Conservation (phyloP, 2,888 invertebrate species). For the Chorisops tibialis region DNA sequence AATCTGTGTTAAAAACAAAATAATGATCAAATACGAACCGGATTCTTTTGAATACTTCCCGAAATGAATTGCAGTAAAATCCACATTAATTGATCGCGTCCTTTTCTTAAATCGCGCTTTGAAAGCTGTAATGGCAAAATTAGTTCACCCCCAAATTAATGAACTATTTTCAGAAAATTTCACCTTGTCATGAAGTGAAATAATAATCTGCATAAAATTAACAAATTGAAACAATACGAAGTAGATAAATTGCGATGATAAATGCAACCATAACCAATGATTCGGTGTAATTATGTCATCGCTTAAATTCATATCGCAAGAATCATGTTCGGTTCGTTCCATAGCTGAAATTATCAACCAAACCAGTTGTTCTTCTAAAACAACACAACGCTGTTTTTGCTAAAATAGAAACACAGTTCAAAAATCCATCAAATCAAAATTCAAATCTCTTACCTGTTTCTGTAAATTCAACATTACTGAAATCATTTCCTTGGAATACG, state of each 20-base stretch:
- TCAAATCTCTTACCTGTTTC: constrained; percentile 64
- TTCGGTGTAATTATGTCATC: constrained; percentile 48
- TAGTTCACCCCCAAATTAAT: not conserved
- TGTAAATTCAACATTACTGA: constrained; percentile 91
- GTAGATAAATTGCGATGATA: constrained; percentile 92
- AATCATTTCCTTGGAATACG: constrained; percentile 94
- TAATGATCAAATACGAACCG: constrained; percentile 55
- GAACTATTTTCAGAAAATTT: not conserved
- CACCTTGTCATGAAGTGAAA: constrained; percentile 81
- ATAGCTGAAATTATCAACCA: constrained; percentile 87
- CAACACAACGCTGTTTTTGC: constrained; percentile 81
- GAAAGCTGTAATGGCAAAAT: constrained; percentile 56
- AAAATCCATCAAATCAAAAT: not conserved
- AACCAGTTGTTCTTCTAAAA: constrained; percentile 88
- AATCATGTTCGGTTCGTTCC: constrained; percentile 79
- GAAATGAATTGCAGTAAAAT: constrained; percentile 94
- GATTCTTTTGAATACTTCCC: constrained; percentile 92
- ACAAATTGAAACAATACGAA: constrained; percentile 93
- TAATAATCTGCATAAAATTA: constrained; percentile 87
- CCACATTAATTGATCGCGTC: constrained; percentile 99
- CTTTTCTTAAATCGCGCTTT: constrained; percentile 78
- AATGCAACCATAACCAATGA: constrained; percentile 87
- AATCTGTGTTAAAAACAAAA: not conserved
- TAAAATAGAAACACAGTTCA: constrained; percentile 38
- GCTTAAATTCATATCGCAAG: constrained; percentile 55